Evolutionary conservation across 2,113 vertebrate species (phyloP), one percentile per base, ranked within the genome.

Genomic region (Thryonomys swinderianus): DNA sequence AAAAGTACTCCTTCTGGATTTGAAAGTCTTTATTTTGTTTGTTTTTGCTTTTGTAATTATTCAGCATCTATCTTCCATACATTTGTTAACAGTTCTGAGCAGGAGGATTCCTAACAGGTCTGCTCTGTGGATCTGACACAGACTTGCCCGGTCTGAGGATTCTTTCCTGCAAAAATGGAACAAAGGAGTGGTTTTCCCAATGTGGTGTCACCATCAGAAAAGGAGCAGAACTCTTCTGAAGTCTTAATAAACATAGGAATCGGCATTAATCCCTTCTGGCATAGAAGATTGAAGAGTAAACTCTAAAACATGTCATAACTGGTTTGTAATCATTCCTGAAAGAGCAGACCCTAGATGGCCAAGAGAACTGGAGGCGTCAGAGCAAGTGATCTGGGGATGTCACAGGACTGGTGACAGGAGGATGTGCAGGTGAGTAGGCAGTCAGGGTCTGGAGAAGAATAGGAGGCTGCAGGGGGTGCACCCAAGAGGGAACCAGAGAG

Each of bases 181-280:
- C 59, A 94, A 88, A 85, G 61, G 88, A 57, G 61, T 71, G 64
- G 42, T 85, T 94, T 92, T 55, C 64, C 66, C 82, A 78, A 81
- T 92, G 42, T 51, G 71, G 16, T 74, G 57, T 81, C 3, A 78
- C 40, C 14, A 76, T 83, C 42, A 88, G 76, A 80, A 71, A 85
- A 88, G 69, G 30, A 94, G 8, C 59, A 18, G 34, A 74, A 85
- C 4, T 9, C 51, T 85, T 95, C 25, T 88, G 40, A 90, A 86
- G 37, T 94, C 71, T 82, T 51, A 37, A 85, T 16, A 81, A 90
- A 74, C 94, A 79, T 5, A 79, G 3, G 25, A 51, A 84, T 40
- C 55, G 10, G 6, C 21, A 93, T 59, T 85, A 66, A 80, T 23
- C 34, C 25, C 71, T 48, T 9, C 3, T 6, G 23, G 32, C 10